Evolutionary conservation across 2,113 vertebrate species (phyloP).

Genomic region (Bagarius yarrelli): DNA sequence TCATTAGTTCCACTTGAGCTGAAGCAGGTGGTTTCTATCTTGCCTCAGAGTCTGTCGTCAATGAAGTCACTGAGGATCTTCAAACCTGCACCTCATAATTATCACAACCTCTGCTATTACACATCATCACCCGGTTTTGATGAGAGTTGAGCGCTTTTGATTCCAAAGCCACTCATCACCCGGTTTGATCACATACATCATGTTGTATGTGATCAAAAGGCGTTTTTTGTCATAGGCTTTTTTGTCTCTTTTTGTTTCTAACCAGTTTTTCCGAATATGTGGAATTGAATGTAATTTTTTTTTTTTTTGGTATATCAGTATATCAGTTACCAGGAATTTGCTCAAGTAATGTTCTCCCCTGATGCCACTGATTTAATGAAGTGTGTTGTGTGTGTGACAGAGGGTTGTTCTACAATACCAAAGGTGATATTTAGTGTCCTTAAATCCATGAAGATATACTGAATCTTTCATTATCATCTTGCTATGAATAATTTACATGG

Average conservation of each 20-base stretch:
- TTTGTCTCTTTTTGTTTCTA: too few species aligned
- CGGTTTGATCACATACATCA: too few species aligned
- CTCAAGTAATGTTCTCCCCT: slow-evolving; percentile 6
- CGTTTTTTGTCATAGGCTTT: background rate
- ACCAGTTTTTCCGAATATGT: background rate
- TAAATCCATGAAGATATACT: slow-evolving; percentile 1
- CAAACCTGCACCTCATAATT: slow-evolving; percentile 14
- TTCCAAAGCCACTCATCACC: too few species aligned
- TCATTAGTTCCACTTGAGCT: slow-evolving; percentile 38
- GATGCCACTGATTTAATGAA: background rate
- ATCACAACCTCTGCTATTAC: slow-evolving; percentile 2
- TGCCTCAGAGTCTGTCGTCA: background rate
- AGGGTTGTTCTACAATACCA: background rate
- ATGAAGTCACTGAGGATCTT: slow-evolving; percentile 7
- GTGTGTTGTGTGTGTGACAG: slow-evolving; percentile 3
- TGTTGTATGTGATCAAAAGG: background rate
- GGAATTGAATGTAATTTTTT: background rate
- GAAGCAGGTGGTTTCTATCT: slow-evolving; percentile 27
- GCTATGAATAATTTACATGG: slow-evolving; percentile 3
- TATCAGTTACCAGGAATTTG: slow-evolving; percentile 5
- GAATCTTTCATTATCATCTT: slow-evolving; percentile 24
- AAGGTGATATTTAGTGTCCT: slow-evolving; percentile 1
- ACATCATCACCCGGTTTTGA: slow-evolving; percentile 8
- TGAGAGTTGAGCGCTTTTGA: background rate
- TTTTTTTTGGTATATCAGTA: background rate